These are phyloP conservation scores for Myiozetetes cayanensis DNA, from an alignment of 2,113 vertebrate genomes.

Conservation along the genomic window DNA sequence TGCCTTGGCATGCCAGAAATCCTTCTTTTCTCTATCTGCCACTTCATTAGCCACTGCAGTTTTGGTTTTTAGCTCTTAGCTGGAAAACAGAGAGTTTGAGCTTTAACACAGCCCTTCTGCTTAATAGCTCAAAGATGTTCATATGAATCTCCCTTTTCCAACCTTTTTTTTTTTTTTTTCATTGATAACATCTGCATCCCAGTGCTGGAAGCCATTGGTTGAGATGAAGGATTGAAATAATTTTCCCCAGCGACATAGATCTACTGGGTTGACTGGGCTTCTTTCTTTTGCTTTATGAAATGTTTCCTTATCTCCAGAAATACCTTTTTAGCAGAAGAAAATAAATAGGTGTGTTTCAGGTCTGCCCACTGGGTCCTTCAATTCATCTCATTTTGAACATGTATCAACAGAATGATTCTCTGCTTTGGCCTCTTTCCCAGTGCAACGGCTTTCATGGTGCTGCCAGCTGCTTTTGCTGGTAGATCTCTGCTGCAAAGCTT, in stretches of 20 bases:
- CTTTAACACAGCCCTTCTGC: not conserved
- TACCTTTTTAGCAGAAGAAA: not conserved
- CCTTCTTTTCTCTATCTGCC: not conserved
- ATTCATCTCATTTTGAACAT: not conserved
- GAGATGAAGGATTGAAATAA: not conserved
- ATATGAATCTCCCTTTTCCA: not conserved
- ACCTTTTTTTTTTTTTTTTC: not conserved
- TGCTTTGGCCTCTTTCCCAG: not conserved
- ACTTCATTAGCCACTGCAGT: not conserved
- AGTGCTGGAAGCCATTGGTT: conserved; percentile 4
- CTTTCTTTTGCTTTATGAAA: conserved; percentile 25
- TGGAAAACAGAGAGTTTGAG: not conserved
- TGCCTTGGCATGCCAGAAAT: not conserved
- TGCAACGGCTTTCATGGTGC: not conserved
- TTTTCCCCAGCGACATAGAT: not conserved
- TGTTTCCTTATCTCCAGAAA: conserved; percentile 33
- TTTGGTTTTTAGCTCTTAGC: not conserved
- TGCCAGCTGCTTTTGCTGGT: not conserved
- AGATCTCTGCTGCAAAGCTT: not conserved
- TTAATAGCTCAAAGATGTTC: conserved; percentile 30
- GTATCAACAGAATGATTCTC: not conserved
- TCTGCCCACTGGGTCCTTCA: not conserved
- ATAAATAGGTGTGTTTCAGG: not conserved
- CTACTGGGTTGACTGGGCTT: not conserved
- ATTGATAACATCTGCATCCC: conserved; percentile 8